Conservation (phyloP, 2,888 invertebrate genomes). For the Sipha maydis region DNA sequence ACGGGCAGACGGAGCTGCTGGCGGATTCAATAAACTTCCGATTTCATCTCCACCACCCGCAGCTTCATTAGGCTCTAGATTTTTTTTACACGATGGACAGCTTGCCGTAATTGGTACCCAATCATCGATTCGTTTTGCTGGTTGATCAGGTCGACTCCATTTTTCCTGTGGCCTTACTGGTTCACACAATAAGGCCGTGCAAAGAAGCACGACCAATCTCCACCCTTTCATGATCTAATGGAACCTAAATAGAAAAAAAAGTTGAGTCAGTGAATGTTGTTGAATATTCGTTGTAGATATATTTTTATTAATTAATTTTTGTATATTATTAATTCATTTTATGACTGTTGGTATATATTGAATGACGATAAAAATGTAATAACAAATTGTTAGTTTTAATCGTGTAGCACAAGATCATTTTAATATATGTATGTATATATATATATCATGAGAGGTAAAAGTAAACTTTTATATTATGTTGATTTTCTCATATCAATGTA, state of each 20-base stretch:
- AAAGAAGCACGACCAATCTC: constrained; percentile 59
- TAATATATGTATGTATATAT: no score
- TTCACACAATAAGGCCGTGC: constrained; percentile 44
- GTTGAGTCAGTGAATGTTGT: not conserved
- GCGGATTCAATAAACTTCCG: constrained; percentile 57
- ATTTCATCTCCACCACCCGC: constrained; percentile 20
- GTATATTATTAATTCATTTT: not conserved
- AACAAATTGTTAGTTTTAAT: no score
- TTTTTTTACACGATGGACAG: constrained; percentile 66
- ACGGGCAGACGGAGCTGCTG: constrained; percentile 64
- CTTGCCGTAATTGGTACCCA: constrained; percentile 72
- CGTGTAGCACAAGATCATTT: no score
- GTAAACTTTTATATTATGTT: no score
- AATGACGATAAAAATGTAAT: no score
- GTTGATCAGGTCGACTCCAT: constrained; percentile 65
- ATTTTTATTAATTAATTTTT: not conserved
- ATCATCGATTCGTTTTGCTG: constrained; percentile 67
- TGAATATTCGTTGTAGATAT: not conserved
- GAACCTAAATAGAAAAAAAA: constrained; percentile 19
- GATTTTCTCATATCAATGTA: no score
- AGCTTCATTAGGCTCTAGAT: constrained; percentile 60
- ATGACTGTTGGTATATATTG: no score
- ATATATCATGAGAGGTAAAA: no score
- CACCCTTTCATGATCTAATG: constrained; percentile 42
- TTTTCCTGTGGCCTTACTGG: constrained; percentile 38